These are phyloP conservation scores for Dendroctonus valens DNA, from an alignment of 1,140 invertebrate genomes.

Conservation along the genomic window DNA sequence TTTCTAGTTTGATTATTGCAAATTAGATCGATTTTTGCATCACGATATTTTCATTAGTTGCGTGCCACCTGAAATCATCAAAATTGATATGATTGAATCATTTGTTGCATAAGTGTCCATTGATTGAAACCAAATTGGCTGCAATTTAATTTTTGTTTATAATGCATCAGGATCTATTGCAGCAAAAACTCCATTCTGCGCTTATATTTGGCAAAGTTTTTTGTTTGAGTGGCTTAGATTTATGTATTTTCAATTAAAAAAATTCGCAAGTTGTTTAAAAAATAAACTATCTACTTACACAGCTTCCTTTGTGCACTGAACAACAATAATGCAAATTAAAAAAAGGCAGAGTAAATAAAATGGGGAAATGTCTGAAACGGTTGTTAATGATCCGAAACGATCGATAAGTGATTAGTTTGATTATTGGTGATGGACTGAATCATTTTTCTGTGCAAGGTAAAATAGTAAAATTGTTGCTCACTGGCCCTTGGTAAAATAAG, in stretches of 20 bases:
- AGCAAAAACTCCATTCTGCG: no score
- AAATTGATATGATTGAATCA: background rate
- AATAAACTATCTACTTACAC: background rate
- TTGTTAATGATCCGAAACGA: constrained; percentile 13
- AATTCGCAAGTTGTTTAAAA: background rate
- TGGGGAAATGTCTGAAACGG: background rate
- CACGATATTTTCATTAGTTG: background rate
- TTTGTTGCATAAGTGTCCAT: background rate
- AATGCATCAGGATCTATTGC: no score
- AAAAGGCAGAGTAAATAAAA: constrained; percentile 1
- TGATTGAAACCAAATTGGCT: no score
- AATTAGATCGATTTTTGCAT: constrained; percentile 12
- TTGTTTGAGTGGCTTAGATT: no score
- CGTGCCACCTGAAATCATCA: background rate
- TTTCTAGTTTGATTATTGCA: constrained; percentile 9
- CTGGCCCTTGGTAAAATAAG: constrained; percentile 6
- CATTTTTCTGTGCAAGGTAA: constrained; percentile 18
- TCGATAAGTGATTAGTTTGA: constrained; percentile 16
- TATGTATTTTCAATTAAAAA: background rate
- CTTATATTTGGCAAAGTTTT: no score
- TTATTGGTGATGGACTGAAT: constrained; percentile 11
- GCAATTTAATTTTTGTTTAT: no score
- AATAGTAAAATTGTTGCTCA: constrained; percentile 7
- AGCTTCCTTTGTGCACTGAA: constrained; percentile 2
- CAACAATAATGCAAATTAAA: constrained; percentile 2